A percentile compares a stretch with the other conserved stretches of the same genome.
Conservation (phyloP, 2,888 invertebrate species). For the Peribatodes rhomboidaria region DNA sequence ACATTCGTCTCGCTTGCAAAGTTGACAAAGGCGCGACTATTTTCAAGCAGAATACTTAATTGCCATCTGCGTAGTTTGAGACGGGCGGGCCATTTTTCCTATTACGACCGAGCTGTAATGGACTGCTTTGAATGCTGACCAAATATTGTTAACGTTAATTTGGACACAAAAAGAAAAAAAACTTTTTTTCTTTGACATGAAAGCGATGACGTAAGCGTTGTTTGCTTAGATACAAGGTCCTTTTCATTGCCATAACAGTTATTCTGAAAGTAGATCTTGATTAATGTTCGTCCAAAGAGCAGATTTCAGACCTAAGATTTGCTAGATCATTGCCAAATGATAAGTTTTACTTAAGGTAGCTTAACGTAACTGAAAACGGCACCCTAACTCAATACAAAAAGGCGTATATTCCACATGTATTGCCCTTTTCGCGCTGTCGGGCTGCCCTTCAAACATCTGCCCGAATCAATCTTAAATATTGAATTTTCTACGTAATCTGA, state of each 20-base stretch:
- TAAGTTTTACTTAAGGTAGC: not conserved
- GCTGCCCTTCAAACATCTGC: conserved; percentile 79
- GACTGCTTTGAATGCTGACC: conserved; percentile 15
- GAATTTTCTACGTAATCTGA: conserved; percentile 84
- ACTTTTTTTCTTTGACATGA: not conserved
- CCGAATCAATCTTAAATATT: conserved; percentile 86
- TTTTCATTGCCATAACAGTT: not conserved
- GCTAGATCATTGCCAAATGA: not conserved
- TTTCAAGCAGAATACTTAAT: conserved; percentile 65
- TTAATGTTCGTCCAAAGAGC: not conserved
- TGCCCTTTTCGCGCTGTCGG: conserved; percentile 63
- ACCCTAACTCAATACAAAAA: conserved; percentile 19
- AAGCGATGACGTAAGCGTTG: not conserved
- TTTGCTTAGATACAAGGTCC: not conserved
- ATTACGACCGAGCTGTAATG: conserved; percentile 15
- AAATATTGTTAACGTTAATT: conserved; percentile 17
- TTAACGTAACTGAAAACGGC: conserved; percentile 7
- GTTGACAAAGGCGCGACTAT: conserved; percentile 74
- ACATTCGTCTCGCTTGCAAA: conserved; percentile 74
- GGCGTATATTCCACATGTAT: conserved; percentile 39
- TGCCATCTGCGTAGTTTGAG: conserved; percentile 54
- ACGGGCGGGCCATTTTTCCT: conserved; percentile 14
- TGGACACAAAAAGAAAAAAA: conserved; percentile 3
- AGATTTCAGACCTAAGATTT: not conserved
- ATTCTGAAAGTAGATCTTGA: not conserved